Evolutionary conservation across 2,888 invertebrate genomes (phyloP).

Genomic region (Caenorhabditis sp.): DNA sequence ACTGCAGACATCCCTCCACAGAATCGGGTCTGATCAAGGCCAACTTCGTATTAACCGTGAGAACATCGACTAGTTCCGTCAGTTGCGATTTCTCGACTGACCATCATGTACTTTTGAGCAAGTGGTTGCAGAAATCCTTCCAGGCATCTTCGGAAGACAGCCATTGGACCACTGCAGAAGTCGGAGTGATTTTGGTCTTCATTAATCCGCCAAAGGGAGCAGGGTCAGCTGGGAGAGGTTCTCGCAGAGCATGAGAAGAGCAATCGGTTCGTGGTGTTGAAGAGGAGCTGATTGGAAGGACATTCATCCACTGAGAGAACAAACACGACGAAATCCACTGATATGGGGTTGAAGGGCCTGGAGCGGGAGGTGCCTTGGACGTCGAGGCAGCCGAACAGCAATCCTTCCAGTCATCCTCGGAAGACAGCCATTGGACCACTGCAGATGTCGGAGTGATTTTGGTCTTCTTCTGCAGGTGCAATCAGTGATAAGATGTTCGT

Average conservation of each 20-base stretch:
- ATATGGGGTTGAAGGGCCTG: conserved; percentile 12
- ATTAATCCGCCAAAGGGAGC: conserved; percentile 23
- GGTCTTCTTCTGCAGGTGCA: conserved; percentile 33
- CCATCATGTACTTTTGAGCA: conserved; percentile 48
- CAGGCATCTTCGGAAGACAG: conserved; percentile 54
- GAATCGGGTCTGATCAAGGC: conserved; percentile 53
- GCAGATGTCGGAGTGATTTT: conserved; percentile 2
- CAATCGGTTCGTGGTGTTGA: conserved; percentile 56
- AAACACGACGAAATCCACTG: conserved; percentile 68
- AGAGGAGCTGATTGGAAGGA: conserved; percentile 61
- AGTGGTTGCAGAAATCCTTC: conserved; percentile 51
- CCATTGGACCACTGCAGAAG: too few species aligned
- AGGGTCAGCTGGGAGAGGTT: conserved; percentile 28
- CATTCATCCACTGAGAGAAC: conserved; percentile 66
- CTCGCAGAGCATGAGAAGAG: conserved; percentile 58
- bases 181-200: conserved; percentile 58
- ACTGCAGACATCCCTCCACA: too few species aligned
- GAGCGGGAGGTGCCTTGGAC: conserved; percentile 3
- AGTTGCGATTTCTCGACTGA: conserved; percentile 53
- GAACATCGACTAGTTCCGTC: conserved; percentile 70
- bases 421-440: conserved; percentile 43
- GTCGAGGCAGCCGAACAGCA: conserved; percentile 38
- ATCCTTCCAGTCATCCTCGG: conserved; percentile 50
- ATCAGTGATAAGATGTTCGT: too few species aligned
- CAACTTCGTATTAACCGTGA: conserved; percentile 46